A percentile compares a stretch with the other conserved stretches of the same genome.
These are phyloP conservation scores for human (Homo sapiens) DNA, from an alignment of 2,113 vertebrate genomes.

Conservation along the genomic window DNA sequence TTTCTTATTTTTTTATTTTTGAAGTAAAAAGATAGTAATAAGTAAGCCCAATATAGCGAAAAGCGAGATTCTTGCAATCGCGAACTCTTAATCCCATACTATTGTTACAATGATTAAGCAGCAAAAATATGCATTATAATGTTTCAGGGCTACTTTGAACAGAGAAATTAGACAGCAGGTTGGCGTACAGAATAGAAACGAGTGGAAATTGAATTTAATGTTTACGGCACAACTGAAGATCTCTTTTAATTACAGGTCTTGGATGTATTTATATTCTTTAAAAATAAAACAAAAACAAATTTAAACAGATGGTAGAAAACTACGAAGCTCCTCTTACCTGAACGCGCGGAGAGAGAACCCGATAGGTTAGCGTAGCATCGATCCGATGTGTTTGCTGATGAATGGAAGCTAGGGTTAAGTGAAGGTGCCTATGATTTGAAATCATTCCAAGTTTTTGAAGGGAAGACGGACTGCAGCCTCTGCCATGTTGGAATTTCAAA, in stretches of 20 bases:
- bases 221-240: constrained; percentile 79
- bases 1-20: constrained; percentile 81
- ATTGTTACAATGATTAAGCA: constrained; percentile 84
- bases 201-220: constrained; percentile 76
- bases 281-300: constrained; percentile 79
- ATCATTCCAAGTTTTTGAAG: constrained; percentile 98
- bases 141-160: constrained; percentile 82
- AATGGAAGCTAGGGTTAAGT: constrained; percentile 89
- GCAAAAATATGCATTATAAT: constrained; percentile 82
- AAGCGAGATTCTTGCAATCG: constrained; percentile 79
- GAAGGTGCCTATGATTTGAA: constrained; percentile 93
- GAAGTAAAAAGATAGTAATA: constrained; percentile 85
- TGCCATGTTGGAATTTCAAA: constrained; percentile 99
- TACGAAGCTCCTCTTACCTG: constrained; percentile 91
- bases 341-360: constrained; percentile 88
- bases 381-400: constrained; percentile 90
- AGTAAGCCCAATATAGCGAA: constrained; percentile 76
- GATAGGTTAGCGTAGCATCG: constrained; percentile 91
- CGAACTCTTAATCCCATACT: constrained; percentile 88
- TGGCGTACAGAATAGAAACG: constrained; percentile 78
- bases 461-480: constrained; percentile 97
- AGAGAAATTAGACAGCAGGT: constrained; percentile 82
- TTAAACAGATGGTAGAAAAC: constrained; percentile 84
- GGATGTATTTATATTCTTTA: constrained; percentile 81
- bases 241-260: constrained; percentile 71